phyloP scores from a whole-genome alignment of 2,797 vertebrate species.

The Scyliorhinus canicula region DNA sequence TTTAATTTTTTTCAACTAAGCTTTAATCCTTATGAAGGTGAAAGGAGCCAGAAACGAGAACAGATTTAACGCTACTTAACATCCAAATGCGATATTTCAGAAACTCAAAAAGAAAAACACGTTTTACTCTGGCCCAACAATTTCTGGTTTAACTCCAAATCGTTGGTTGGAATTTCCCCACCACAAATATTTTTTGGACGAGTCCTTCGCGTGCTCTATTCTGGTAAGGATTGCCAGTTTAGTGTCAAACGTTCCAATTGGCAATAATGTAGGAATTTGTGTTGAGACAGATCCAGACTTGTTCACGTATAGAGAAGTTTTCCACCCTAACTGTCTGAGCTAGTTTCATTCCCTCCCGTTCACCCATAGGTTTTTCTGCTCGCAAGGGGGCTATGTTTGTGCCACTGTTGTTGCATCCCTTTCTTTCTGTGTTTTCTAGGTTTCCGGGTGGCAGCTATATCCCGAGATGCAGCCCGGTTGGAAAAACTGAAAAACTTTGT shows the following conservation, averaged over 20 bases:
- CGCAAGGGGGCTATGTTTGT: background rate
- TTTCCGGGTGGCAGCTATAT: slow-evolving; percentile 71
- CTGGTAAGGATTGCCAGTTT: background rate
- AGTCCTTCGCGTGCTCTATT: background rate
- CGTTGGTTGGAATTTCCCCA: background rate
- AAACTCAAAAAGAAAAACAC: background rate
- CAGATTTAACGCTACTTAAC: background rate
- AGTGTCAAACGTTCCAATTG: background rate
- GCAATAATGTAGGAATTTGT: background rate
- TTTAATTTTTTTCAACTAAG: background rate
- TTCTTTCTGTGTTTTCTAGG: slow-evolving; percentile 49
- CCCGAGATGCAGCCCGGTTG: slow-evolving; percentile 61
- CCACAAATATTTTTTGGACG: background rate
- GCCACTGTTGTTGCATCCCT: background rate
- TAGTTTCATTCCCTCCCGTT: background rate
- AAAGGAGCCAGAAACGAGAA: background rate
- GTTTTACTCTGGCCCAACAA: background rate
- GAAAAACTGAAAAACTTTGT: slow-evolving; percentile 63
- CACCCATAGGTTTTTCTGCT: too few species aligned
- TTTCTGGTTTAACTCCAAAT: background rate
- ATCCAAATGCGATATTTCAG: background rate
- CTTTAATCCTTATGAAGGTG: background rate
- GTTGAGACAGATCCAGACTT: background rate
- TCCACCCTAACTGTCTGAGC: background rate
- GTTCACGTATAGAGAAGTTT: background rate